Evolutionary conservation across 2,888 invertebrate species (phyloP).

Genomic region (Kuschelorhynchus macadamiae): DNA sequence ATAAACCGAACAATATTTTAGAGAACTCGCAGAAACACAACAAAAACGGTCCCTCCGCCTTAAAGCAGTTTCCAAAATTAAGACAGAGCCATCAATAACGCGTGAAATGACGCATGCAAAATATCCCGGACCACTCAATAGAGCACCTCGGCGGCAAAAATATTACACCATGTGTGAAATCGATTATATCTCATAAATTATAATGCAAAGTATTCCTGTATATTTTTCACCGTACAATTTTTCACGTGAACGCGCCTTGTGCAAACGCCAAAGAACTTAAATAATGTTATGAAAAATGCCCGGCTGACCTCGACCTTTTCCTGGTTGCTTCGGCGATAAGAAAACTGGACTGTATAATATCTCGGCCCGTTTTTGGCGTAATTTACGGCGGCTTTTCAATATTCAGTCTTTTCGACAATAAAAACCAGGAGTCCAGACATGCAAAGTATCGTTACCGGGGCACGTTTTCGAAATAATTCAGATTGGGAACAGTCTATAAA

Average conservation of each 20-base stretch:
- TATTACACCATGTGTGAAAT: conserved; percentile 46
- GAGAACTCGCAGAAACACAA: neutral
- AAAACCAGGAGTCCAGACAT: conserved; percentile 30
- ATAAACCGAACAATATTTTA: conserved; percentile 14
- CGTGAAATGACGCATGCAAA: conserved; percentile 49
- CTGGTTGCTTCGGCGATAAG: conserved; percentile 28
- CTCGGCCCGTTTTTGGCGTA: conserved; percentile 31
- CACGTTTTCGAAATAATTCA: neutral
- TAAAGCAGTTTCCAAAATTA: conserved; percentile 37
- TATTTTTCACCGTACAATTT: conserved; percentile 33
- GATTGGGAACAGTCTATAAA: neutral
- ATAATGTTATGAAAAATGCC: conserved; percentile 43
- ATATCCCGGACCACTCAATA: conserved; percentile 32
- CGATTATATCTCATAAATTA: conserved; percentile 49
- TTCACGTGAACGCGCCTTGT: conserved; percentile 37
- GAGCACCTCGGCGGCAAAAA: conserved; percentile 19
- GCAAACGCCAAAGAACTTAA: conserved; percentile 36
- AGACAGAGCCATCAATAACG: conserved; percentile 47
- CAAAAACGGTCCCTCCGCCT: conserved; percentile 20
- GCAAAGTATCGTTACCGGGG: conserved; percentile 32
- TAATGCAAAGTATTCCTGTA: conserved; percentile 40
- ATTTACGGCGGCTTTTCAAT: conserved; percentile 43
- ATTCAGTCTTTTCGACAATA: conserved; percentile 35
- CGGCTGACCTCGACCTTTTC: conserved; percentile 43
- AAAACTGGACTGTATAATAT: conserved; percentile 42